Conservation (phyloP, 35 echinoderm and acorn worm species). For the Ophioderma brevispina region DNA sequence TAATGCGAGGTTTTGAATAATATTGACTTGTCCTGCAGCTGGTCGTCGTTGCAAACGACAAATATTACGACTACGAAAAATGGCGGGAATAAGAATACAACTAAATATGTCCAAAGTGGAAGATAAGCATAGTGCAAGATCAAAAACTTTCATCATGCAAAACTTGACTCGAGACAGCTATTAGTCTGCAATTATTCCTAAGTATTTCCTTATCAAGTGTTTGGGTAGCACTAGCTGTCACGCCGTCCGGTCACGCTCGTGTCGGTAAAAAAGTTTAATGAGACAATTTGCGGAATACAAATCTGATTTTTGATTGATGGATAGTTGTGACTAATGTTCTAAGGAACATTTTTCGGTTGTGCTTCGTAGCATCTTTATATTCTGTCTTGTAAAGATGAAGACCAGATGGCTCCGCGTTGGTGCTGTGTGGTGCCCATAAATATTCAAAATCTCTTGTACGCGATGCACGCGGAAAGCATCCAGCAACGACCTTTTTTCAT, state of each 20-base stretch:
- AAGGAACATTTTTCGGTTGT: neutral
- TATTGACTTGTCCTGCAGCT: no score
- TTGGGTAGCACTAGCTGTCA: neutral
- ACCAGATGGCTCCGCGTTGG: neutral
- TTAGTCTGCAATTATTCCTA: neutral
- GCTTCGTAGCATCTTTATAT: neutral
- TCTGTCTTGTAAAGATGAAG: neutral
- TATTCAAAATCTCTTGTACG: no score
- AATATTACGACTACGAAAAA: no score
- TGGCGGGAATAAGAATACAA: neutral
- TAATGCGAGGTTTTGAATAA: no score
- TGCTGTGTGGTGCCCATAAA: no score
- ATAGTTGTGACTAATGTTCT: neutral
- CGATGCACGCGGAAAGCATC: neutral
- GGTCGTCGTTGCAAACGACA: no score
- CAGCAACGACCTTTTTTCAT: neutral
- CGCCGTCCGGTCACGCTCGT: neutral
- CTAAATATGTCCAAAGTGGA: neutral
- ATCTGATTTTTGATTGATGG: neutral
- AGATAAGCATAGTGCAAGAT: neutral
- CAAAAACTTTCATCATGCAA: neutral
- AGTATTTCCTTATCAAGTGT: neutral
- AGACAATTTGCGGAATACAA: neutral
- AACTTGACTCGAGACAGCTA: neutral
- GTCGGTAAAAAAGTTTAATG: neutral